These are phyloP conservation scores for Epizoanthus illoricatus DNA, from an alignment of 92 coral and sea anemone genomes.

Conservation along the genomic window DNA sequence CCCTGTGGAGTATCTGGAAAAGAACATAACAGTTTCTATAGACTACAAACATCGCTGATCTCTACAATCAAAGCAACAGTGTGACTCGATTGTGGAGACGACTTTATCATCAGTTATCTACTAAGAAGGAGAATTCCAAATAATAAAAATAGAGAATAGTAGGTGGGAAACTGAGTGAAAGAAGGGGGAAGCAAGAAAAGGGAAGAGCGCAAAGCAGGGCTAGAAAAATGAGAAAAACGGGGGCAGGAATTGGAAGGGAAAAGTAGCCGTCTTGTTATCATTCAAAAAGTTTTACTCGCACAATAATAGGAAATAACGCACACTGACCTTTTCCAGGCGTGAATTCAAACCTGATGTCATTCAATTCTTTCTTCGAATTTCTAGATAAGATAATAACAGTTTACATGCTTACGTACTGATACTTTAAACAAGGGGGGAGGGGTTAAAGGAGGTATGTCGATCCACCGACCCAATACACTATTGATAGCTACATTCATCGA, in stretches of 20 bases:
- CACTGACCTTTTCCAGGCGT: conserved; percentile 83
- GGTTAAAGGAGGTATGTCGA: too few relatives aligned
- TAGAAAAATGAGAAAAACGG: neutral
- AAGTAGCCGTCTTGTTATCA: neutral
- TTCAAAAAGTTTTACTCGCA: neutral
- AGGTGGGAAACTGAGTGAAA: too few relatives aligned
- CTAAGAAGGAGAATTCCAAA: too few relatives aligned
- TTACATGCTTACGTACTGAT: neutral
- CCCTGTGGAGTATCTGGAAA: conserved; percentile 90
- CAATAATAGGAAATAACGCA: neutral
- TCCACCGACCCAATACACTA: too few relatives aligned
- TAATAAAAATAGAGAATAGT: too few relatives aligned
- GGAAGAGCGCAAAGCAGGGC: neutral
- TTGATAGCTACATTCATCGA: too few relatives aligned
- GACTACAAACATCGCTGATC: too few relatives aligned
- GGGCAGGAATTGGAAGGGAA: neutral
- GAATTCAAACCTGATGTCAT: conserved; percentile 96
- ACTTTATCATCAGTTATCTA: neutral
- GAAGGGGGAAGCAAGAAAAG: neutral
- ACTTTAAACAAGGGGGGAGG: neutral
- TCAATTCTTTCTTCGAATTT: conserved; percentile 92
- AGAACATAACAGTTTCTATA: neutral
- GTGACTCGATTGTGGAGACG: too few relatives aligned
- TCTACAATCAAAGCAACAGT: too few relatives aligned
- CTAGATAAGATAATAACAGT: conserved; percentile 36